Base-by-base conservation (phyloP, 2,797 vertebrate genomes). In the Nannoperca australis region DNA sequence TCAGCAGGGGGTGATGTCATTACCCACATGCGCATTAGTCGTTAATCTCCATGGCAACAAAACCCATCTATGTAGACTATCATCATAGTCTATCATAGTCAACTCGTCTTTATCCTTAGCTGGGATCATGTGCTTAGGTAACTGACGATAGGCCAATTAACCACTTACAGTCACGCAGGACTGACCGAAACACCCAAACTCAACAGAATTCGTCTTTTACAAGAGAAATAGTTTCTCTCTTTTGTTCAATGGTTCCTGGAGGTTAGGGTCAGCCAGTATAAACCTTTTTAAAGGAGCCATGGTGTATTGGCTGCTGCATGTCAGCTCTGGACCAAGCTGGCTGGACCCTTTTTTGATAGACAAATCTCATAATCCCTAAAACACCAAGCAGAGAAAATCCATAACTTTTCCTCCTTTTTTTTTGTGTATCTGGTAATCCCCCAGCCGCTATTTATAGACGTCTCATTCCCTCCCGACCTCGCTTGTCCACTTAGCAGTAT, bases 351-450 rank as follows among this genome's bases (percentile, higher is more conserved):
- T 55, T 74, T 87, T 55, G 67, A 67, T 42, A 49, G 84, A 86
- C 84, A 92, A 89, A 93, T 93, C 90, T 82, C 77, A 84, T 92
- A 91, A 92, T 91, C 89, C 84, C 40, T 36, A 70, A 79, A 81
- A 83, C 86, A 77, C 71, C 76, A 40, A 80, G 67, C 74, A 38
- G 73, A 74, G 78, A 73, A 91, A 89, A 89, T 59, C 18, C 78
- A 73, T 51, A 86, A 88, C 68, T 81, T 88, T 87, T 73, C 61
- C 82, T 73, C 45, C 65, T 85, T 82, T 81, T 81, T 85, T 38
- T 79, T 85, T 4, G 80, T 70, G 32, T 70, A 32, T 76, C 68
- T 68, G 22, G 40, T 90, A 85, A 85, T 92, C 82, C 84, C 20
- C 1, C 76, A n/a, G 12, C 24, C 24, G 13, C 65, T 79, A 68